phyloP scores from a whole-genome alignment of 1,140 invertebrate species.

The Leptinotarsa lineolata region DNA sequence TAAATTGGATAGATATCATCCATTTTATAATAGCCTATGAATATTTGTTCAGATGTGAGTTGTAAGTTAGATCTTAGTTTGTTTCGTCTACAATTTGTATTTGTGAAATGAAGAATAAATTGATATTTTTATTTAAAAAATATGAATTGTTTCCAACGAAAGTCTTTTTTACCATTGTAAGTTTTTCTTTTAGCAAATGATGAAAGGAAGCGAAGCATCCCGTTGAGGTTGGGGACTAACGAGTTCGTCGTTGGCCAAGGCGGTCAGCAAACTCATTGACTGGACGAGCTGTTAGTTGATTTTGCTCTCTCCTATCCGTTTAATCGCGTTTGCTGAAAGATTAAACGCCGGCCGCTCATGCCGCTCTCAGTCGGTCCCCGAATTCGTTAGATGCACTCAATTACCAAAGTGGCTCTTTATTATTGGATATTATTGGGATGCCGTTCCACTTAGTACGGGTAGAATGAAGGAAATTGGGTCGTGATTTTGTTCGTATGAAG shows the following conservation, averaged over 20 bases:
- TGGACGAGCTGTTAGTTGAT: slow-evolving; percentile 15
- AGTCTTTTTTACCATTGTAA: not conserved
- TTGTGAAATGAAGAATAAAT: too few species aligned
- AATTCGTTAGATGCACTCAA: slow-evolving; percentile 40
- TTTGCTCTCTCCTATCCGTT: slow-evolving; percentile 30
- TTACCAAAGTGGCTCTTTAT: slow-evolving; percentile 47
- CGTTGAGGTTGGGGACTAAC: not conserved
- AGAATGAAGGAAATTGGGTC: not conserved
- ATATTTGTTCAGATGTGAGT: too few species aligned
- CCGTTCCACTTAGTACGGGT: slow-evolving; percentile 29
- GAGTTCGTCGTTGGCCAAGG: slow-evolving; percentile 8
- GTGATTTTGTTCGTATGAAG: not conserved
- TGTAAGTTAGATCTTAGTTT: too few species aligned
- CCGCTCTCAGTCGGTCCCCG: slow-evolving; percentile 35
- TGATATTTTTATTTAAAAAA: too few species aligned
- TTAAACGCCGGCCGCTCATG: slow-evolving; percentile 40
- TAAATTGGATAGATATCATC: too few species aligned
- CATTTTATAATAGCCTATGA: too few species aligned
- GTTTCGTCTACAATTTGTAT: too few species aligned
- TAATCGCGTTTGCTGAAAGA: slow-evolving; percentile 46
- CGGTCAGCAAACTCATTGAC: slow-evolving; percentile 15
- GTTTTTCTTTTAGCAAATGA: not conserved
- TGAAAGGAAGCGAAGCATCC: not conserved
- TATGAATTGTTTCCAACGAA: too few species aligned
- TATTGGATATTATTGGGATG: slow-evolving; percentile 38